These are phyloP conservation scores for Bucco capensis DNA, from an alignment of 2,113 vertebrate species.

Conservation along the genomic window DNA sequence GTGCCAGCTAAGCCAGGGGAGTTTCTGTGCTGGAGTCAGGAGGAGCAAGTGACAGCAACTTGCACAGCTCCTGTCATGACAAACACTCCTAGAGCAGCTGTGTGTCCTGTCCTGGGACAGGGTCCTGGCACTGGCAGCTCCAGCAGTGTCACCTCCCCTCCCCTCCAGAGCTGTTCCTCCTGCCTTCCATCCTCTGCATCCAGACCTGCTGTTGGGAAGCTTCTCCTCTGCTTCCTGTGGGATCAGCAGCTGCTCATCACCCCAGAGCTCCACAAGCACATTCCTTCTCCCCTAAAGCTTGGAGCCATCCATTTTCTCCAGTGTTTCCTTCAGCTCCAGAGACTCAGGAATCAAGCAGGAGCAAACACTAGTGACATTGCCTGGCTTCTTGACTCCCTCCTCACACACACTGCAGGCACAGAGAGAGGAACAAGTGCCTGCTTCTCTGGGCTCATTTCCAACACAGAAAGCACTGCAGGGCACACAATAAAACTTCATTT, in stretches of 20 bases:
- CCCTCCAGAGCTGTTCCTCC: too few species aligned
- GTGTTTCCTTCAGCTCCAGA: constrained; percentile 44
- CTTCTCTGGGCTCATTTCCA: constrained; percentile 22
- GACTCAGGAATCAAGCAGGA: constrained; percentile 63
- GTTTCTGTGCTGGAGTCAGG: neutral
- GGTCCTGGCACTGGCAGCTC: neutral
- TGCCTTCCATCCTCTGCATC: too few species aligned
- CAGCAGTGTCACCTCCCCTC: neutral
- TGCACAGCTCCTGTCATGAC: neutral
- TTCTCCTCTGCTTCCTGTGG: constrained; percentile 26
- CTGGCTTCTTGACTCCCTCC: constrained; percentile 54
- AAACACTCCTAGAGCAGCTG: neutral
- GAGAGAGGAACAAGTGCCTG: neutral
- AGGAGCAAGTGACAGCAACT: neutral
- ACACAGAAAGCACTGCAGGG: neutral
- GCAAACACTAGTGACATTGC: constrained; percentile 62
- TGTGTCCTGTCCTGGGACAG: neutral
- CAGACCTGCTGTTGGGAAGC: constrained; percentile 56
- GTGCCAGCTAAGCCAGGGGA: neutral
- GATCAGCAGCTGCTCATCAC: constrained; percentile 42
- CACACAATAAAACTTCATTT: constrained; percentile 26
- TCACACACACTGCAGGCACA: neutral
- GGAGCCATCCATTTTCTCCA: constrained; percentile 60
- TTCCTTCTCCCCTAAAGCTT: constrained; percentile 66
- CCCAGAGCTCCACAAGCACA: constrained; percentile 45